Conservation (phyloP, 2,888 invertebrate genomes). For the Microplitis deprimator region DNA sequence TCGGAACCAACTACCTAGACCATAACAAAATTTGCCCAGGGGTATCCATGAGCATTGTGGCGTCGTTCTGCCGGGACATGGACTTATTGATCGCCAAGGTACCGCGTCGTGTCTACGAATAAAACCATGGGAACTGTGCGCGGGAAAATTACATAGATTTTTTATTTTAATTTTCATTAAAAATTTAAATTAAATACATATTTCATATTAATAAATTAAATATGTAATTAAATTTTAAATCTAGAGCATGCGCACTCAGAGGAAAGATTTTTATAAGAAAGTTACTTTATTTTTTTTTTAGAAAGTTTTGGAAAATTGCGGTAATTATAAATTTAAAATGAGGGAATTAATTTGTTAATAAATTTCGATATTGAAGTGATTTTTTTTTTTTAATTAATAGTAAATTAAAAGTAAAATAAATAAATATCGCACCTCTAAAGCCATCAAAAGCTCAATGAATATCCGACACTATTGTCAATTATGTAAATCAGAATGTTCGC, state of each 20-base stretch:
- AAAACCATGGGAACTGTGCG: neutral
- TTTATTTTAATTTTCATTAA: neutral
- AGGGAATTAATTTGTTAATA: too few species aligned
- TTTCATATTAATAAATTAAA: too few species aligned
- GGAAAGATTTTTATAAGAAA: too few species aligned
- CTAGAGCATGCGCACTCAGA: too few species aligned
- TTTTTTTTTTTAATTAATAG: neutral
- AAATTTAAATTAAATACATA: too few species aligned
- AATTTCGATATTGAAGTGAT: neutral
- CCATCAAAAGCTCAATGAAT: slow-evolving; percentile 8
- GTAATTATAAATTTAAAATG: too few species aligned
- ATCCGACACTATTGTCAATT: slow-evolving; percentile 22
- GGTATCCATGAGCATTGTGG: slow-evolving; percentile 23
- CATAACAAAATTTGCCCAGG: slow-evolving; percentile 8
- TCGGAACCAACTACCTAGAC: neutral
- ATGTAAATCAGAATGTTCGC: slow-evolving; percentile 30
- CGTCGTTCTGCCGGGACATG: slow-evolving; percentile 45
- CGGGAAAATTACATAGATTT: neutral
- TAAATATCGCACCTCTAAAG: slow-evolving; percentile 1
- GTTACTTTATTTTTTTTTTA: too few species aligned
- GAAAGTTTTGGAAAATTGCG: too few species aligned
- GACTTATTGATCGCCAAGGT: slow-evolving; percentile 47
- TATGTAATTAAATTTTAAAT: too few species aligned
- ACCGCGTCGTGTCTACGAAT: neutral
- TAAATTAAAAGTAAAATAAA: neutral